phyloP scores from a whole-genome alignment of 2,888 invertebrate genomes.

The Heliconius hortense region DNA sequence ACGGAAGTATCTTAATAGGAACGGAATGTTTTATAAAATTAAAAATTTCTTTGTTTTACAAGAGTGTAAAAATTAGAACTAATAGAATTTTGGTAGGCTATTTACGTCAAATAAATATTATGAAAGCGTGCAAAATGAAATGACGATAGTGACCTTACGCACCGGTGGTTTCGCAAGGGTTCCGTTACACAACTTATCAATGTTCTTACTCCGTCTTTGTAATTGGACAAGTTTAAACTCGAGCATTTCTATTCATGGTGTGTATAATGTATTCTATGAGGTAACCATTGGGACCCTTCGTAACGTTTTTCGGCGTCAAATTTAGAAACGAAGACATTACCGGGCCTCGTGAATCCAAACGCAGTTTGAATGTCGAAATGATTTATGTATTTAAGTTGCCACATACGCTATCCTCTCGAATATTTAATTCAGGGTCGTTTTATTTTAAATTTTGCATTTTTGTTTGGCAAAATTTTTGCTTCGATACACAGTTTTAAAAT shows the following conservation, averaged over 20 bases:
- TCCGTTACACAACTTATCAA: slow-evolving; percentile 57
- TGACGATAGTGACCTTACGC: slow-evolving; percentile 76
- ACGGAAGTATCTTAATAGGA: too few relatives aligned
- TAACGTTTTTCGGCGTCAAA: slow-evolving; percentile 35
- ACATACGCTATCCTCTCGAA: slow-evolving; percentile 40
- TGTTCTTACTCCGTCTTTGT: slow-evolving; percentile 52
- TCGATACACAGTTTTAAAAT: slow-evolving; percentile 34
- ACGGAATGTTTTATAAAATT: too few relatives aligned
- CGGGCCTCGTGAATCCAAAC: slow-evolving; percentile 12
- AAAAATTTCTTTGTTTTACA: too few relatives aligned
- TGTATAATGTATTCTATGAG: slow-evolving; percentile 40
- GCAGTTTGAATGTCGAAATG: slow-evolving; percentile 34
- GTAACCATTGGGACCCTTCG: slow-evolving; percentile 33
- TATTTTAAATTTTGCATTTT: slow-evolving; percentile 30
- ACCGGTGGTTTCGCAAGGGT: slow-evolving; percentile 63
- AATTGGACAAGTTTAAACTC: slow-evolving; percentile 48
- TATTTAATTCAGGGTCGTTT: slow-evolving; percentile 42
- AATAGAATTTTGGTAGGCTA: slow-evolving; percentile 42
- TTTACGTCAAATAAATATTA: slow-evolving; percentile 58
- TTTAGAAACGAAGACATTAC: slow-evolving; percentile 27
- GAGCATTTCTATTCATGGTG: slow-evolving; percentile 49
- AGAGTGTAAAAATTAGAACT: slow-evolving; percentile 1
- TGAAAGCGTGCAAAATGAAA: slow-evolving; percentile 76
- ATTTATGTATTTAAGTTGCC: slow-evolving; percentile 40
- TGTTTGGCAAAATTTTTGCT: slow-evolving; percentile 42